Evolutionary conservation across 2,888 invertebrate species (phyloP).

Genomic region (Drosophila sordidula): DNA sequence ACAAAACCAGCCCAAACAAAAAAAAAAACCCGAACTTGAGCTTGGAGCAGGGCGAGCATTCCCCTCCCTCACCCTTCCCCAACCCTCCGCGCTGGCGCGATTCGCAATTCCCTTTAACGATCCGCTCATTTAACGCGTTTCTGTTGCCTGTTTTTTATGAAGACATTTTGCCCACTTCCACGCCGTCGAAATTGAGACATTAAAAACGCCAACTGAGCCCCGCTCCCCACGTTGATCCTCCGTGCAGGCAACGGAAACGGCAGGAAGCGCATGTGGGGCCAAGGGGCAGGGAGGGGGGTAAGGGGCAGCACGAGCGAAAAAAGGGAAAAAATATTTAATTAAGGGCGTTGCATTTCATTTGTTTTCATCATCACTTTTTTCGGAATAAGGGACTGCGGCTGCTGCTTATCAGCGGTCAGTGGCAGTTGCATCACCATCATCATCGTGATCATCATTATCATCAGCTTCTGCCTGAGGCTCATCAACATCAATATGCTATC

Average conservation of each 20-base stretch:
- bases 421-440: conserved; percentile 59
- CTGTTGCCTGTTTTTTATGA: conserved; percentile 69
- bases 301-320: conserved; percentile 35
- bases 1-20: conserved; percentile 32
- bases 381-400: conserved; percentile 28
- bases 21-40: conserved; percentile 38
- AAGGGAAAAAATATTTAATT: conserved; percentile 61
- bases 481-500: conserved; percentile 73
- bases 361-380: conserved; percentile 63
- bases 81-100: conserved; percentile 32
- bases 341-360: conserved; percentile 77
- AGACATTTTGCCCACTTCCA: conserved; percentile 65
- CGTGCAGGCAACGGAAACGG: conserved; percentile 19
- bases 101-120: conserved; percentile 71
- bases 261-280: conserved; percentile 6
- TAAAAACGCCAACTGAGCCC: conserved; percentile 64
- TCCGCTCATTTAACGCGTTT: conserved; percentile 80
- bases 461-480: conserved; percentile 13
- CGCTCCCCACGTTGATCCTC: conserved; percentile 29
- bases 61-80: conserved; percentile 6
- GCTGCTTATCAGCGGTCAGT: conserved; percentile 64
- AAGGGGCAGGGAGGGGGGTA: background rate
- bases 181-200: conserved; percentile 81
- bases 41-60: conserved; percentile 32
- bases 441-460: conserved; percentile 8